Base-by-base conservation (phyloP, 2,888 invertebrate genomes). In the Cotesia congregata region DNA sequence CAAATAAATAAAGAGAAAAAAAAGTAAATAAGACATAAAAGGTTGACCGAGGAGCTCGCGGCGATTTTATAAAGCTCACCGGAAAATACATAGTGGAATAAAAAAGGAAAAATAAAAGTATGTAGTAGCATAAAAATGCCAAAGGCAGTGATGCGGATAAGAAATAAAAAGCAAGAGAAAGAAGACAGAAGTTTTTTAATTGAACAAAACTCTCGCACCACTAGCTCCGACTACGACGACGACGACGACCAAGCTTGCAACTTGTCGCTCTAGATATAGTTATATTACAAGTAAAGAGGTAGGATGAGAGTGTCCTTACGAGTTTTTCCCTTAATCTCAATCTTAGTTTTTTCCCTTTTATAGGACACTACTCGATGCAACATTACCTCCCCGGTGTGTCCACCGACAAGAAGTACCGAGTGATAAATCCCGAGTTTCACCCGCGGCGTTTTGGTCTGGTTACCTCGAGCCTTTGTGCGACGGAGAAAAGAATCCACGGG, bases 391-490 rank as follows among this genome's bases (percentile, higher is more conserved):
- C 6, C 64, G 41, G 15, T 41, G 39, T 20, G 20, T 67, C 67
- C 62, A 41, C 15, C 75, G 80, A 81, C 81, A 86, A 85, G 83
- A 84, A 86, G 82, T 83, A 80, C 74, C 78, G 77, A 82, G 84
- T 83, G 84, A 88, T 88, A 88, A 87, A 88, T 88, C 83, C 83
- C 79, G 75, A 77, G 68, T 68, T 73, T 77, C 76, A 68, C 79
- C 77, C 73, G 79, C 40, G 77, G 79, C 78, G 79, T 82, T 83
- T 82, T 83, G 83, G 81, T 83, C 82, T 78, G 77, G 81, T 80
- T 83, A 80, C 79, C 80, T 81, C 78, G 75, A 72, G 75, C 76
- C 71, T 70, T 61, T 70, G 40, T 77, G 73, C 74, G 67, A 68
- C 41, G 40, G 79, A 72, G 75, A 80, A 50, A 65, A 20, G 74